These are phyloP conservation scores for Siderastrea radians DNA, from an alignment of 92 coral and sea anemone species.

Conservation along the genomic window DNA sequence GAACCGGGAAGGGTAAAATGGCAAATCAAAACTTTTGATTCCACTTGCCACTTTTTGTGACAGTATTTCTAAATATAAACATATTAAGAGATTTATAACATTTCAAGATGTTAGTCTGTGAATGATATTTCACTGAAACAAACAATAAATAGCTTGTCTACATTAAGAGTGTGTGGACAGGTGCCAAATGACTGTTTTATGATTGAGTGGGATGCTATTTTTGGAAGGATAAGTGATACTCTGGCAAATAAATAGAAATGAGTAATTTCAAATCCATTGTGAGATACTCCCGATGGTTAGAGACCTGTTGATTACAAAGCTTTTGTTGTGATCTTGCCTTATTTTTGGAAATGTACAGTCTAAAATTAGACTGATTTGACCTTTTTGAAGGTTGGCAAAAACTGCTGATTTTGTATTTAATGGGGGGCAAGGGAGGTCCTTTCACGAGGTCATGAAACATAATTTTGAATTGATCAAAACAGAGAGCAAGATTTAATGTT, in stretches of 20 bases:
- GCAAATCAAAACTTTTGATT: background rate
- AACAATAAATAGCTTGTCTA: background rate
- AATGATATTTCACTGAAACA: background rate
- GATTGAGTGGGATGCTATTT: conserved; percentile 30
- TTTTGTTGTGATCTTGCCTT: background rate
- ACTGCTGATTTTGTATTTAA: background rate
- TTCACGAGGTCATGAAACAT: too few species aligned
- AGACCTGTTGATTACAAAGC: background rate
- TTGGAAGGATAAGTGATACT: background rate
- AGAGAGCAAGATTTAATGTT: too few species aligned
- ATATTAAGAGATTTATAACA: background rate
- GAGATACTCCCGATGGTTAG: background rate
- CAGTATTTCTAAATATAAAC: background rate
- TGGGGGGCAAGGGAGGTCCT: too few species aligned
- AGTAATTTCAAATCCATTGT: background rate
- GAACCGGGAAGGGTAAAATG: background rate
- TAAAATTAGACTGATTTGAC: background rate
- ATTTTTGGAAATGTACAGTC: conserved; percentile 5
- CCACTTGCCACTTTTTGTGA: background rate
- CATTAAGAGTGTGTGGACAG: background rate
- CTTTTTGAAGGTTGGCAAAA: background rate
- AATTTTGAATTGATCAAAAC: background rate
- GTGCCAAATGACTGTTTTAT: background rate
- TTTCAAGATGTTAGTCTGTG: background rate
- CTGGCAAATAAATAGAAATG: background rate